Evolutionary conservation across 2,888 invertebrate genomes (phyloP).

Genomic region (Clepsis dumicolana): DNA sequence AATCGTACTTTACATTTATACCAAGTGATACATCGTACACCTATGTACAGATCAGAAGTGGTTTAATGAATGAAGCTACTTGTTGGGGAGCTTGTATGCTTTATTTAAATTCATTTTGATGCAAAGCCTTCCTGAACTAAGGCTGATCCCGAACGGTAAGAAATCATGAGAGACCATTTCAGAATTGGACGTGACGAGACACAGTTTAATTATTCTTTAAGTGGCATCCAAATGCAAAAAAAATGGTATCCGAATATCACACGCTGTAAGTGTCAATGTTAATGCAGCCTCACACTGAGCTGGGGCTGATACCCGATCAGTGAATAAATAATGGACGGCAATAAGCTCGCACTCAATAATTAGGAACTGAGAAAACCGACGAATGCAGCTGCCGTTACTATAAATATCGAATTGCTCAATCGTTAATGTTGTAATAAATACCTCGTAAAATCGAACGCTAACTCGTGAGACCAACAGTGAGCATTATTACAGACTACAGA

Average conservation of each 20-base stretch:
- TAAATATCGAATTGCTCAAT: conserved; percentile 60
- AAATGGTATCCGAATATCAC: neutral
- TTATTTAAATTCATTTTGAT: too few species aligned
- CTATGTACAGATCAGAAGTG: too few species aligned
- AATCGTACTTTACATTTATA: too few species aligned
- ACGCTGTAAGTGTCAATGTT: neutral
- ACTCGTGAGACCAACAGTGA: conserved; percentile 53
- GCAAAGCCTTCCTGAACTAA: too few species aligned
- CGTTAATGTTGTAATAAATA: conserved; percentile 62
- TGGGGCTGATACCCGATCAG: neutral
- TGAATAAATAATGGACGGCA: conserved; percentile 24
- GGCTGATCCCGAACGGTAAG: neutral
- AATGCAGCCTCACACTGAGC: neutral
- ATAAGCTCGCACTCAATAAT: conserved; percentile 49
- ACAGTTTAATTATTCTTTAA: neutral
- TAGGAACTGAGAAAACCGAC: conserved; percentile 54
- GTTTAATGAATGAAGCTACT: too few species aligned
- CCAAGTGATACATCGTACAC: too few species aligned
- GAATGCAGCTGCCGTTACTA: conserved; percentile 60
- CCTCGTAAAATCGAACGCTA: conserved; percentile 61
- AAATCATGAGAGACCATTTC: neutral
- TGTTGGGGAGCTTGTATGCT: too few species aligned
- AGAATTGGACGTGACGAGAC: neutral
- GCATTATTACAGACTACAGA: conserved; percentile 32
- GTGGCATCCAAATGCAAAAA: neutral